Conservation (phyloP, 1,140 invertebrate genomes). For the Diploscapter pachys region DNA sequence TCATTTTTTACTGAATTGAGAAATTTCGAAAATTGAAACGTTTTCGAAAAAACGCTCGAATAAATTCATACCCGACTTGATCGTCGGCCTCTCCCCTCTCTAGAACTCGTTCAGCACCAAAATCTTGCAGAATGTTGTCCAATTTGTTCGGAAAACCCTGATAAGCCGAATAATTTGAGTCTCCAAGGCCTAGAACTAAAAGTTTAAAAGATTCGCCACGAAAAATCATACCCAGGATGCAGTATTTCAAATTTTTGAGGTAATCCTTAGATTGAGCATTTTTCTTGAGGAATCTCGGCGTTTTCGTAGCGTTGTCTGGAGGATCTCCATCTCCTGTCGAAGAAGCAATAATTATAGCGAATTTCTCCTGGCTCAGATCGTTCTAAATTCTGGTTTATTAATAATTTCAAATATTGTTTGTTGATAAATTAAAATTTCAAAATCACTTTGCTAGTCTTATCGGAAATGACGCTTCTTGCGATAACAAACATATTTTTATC, state of each 20-base stretch:
- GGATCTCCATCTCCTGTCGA: slow-evolving; percentile 44
- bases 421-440: neutral
- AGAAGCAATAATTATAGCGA: slow-evolving; percentile 37
- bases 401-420: slow-evolving; percentile 15
- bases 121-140: slow-evolving; percentile 30
- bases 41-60: slow-evolving; percentile 13
- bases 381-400: no score
- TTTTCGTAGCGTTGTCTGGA: slow-evolving; percentile 38
- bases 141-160: slow-evolving; percentile 41
- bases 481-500: no score
- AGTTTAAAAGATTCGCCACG: neutral
- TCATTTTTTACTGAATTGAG: no score
- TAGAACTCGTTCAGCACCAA: slow-evolving; percentile 34
- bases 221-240: slow-evolving; percentile 30
- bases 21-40: neutral
- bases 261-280: slow-evolving; percentile 23
- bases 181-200: slow-evolving; percentile 38
- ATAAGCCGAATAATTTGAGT: slow-evolving; percentile 45
- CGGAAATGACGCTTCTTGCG: neutral
- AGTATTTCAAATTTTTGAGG: slow-evolving; percentile 22
- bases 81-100: slow-evolving; percentile 34
- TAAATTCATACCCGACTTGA: slow-evolving; percentile 38
- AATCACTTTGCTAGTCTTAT: neutral
- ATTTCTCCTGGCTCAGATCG: slow-evolving; percentile 33
- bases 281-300: slow-evolving; percentile 30